These are phyloP conservation scores for Naja naja DNA, from an alignment of 2,113 vertebrate genomes.

Conservation along the genomic window DNA sequence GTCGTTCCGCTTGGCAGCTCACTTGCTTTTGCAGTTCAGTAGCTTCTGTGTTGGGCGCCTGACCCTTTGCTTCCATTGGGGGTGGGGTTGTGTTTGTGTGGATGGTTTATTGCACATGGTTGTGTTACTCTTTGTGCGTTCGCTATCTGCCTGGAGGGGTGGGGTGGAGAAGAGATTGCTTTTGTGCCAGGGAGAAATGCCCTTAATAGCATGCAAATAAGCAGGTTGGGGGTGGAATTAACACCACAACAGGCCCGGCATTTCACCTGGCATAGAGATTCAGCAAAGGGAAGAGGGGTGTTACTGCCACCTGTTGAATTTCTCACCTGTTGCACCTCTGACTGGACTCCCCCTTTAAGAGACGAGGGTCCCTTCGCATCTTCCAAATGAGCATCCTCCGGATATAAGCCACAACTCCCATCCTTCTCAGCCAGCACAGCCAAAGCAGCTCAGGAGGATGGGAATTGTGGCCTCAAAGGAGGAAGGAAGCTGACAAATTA, in stretches of 20 bases:
- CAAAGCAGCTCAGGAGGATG: background rate
- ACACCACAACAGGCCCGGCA: background rate
- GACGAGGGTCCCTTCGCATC: background rate
- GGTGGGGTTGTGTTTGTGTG: too few relatives aligned
- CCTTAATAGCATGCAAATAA: background rate
- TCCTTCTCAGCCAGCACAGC: background rate
- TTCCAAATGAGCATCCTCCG: background rate
- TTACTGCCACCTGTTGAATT: background rate
- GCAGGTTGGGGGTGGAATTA: background rate
- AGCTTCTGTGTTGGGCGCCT: background rate
- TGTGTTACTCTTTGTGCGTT: background rate
- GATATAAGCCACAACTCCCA: background rate
- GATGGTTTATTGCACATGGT: background rate
- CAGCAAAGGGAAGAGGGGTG: background rate
- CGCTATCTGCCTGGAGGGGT: background rate
- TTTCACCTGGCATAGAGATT: background rate
- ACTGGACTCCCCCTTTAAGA: background rate
- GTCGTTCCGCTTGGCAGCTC: background rate
- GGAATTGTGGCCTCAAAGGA: background rate
- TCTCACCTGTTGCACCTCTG: background rate
- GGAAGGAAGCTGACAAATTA: background rate
- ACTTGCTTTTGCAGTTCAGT: background rate
- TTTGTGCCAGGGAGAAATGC: background rate
- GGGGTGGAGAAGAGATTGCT: background rate
- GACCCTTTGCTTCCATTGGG: background rate